Evolutionary conservation across 2,113 vertebrate species (phyloP).

Genomic region (Tetrao urogallus): DNA sequence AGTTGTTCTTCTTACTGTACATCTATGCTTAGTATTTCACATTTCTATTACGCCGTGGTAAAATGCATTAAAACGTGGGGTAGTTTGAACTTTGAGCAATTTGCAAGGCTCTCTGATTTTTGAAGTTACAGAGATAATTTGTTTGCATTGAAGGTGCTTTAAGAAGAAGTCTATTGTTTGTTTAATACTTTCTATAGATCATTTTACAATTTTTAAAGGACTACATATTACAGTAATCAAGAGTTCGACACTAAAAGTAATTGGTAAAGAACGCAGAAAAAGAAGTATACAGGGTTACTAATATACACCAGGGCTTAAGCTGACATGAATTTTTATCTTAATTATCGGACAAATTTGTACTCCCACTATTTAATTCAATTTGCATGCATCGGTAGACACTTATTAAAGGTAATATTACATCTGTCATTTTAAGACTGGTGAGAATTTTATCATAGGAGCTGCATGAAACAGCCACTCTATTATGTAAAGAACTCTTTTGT

Average conservation of each 20-base stretch:
- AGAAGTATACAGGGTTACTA: slow-evolving; percentile 83
- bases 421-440: slow-evolving; percentile 87
- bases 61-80: background rate
- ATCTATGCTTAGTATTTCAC: background rate
- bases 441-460: slow-evolving; percentile 88
- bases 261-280: slow-evolving; percentile 75
- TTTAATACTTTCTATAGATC: slow-evolving; percentile 49
- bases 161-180: slow-evolving; percentile 45
- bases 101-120: background rate
- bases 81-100: slow-evolving; percentile 7
- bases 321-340: slow-evolving; percentile 90
- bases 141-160: slow-evolving; percentile 37
- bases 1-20: background rate
- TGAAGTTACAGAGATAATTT: slow-evolving; percentile 18
- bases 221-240: slow-evolving; percentile 72
- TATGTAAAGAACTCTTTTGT: slow-evolving; percentile 81
- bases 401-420: slow-evolving; percentile 92
- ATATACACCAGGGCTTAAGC: slow-evolving; percentile 84
- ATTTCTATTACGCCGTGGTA: slow-evolving; percentile 17
- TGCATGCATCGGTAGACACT: slow-evolving; percentile 89
- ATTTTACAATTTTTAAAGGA: slow-evolving; percentile 52
- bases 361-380: slow-evolving; percentile 92
- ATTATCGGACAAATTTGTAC: slow-evolving; percentile 88
- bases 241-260: slow-evolving; percentile 75
- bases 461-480: slow-evolving; percentile 79